A percentile compares a stretch with the other conserved stretches of the same genome.
These are phyloP conservation scores for Orchestes rusci DNA, from an alignment of 2,888 invertebrate species.

Conservation along the genomic window DNA sequence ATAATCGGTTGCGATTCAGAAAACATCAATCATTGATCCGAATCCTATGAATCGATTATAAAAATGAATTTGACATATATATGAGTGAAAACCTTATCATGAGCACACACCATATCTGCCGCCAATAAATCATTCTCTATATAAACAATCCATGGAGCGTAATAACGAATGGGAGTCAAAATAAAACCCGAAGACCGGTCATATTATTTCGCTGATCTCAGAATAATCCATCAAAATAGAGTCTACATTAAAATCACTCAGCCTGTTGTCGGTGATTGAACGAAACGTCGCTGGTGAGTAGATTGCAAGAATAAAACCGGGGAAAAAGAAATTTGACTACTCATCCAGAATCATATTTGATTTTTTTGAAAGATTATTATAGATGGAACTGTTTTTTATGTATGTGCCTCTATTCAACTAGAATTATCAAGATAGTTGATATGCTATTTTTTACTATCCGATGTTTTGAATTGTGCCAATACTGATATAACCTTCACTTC, in stretches of 20 bases:
- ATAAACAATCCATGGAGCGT: slow-evolving; percentile 20
- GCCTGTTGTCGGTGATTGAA: slow-evolving; percentile 21
- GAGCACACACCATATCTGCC: slow-evolving; percentile 16
- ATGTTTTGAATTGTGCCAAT: no score
- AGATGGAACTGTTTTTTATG: no score
- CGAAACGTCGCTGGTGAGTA: slow-evolving; percentile 21
- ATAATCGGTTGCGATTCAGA: no score
- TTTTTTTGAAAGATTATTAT: no score
- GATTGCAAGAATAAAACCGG: slow-evolving; percentile 17
- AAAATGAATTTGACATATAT: slow-evolving; percentile 16
- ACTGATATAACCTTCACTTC: no score
- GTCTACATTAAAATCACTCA: slow-evolving; percentile 26
- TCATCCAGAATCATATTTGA: slow-evolving; percentile 5
- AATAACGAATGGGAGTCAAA: slow-evolving; percentile 23
- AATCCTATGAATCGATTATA: no score
- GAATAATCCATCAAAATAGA: slow-evolving; percentile 24
- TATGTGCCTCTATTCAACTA: no score
- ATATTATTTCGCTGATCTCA: slow-evolving; percentile 23
- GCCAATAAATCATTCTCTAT: slow-evolving; percentile 21
- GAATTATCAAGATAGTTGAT: no score
- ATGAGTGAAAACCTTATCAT: slow-evolving; percentile 19
- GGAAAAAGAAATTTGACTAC: slow-evolving; percentile 13
- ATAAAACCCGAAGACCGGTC: slow-evolving; percentile 22
- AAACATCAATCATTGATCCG: no score
- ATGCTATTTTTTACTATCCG: no score